phyloP scores from a whole-genome alignment of 1,140 invertebrate genomes.

The Andrena cerasifolii region DNA sequence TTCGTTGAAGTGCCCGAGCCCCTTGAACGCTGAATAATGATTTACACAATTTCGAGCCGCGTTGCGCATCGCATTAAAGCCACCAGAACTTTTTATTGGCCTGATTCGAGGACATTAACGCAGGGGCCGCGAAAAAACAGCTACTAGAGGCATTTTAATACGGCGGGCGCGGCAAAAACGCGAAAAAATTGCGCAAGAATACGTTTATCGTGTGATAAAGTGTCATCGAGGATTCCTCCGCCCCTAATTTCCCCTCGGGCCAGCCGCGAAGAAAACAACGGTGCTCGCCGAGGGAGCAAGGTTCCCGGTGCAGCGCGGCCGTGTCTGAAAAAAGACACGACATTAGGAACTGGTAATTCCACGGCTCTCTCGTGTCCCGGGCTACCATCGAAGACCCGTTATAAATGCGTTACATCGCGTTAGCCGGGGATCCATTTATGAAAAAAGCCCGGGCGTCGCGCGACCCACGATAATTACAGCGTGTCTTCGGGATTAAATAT shows the following conservation, averaged over 20 bases:
- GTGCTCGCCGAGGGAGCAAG: slow-evolving; percentile 1
- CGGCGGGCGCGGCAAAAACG: background rate
- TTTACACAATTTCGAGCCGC: too few relatives aligned
- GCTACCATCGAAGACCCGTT: slow-evolving; percentile 45
- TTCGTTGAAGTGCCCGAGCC: background rate
- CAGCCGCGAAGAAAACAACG: slow-evolving; percentile 24
- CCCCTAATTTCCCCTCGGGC: slow-evolving; percentile 1
- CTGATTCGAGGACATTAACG: background rate
- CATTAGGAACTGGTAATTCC: slow-evolving; percentile 48
- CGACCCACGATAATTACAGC: slow-evolving; percentile 50
- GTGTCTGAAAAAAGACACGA: slow-evolving; percentile 34
- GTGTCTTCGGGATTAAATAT: slow-evolving; percentile 50
- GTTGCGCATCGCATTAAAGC: too few relatives aligned
- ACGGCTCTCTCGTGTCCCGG: slow-evolving; percentile 26
- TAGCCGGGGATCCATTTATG: slow-evolving; percentile 41
- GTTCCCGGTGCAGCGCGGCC: slow-evolving; percentile 1
- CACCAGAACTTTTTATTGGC: too few relatives aligned
- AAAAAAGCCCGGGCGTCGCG: slow-evolving; percentile 30
- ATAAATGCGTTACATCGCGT: slow-evolving; percentile 50
- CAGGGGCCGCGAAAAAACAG: background rate
- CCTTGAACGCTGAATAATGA: too few relatives aligned
- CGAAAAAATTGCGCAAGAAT: background rate
- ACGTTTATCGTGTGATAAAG: slow-evolving; percentile 5
- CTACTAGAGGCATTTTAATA: slow-evolving; percentile 4
- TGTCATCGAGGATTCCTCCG: background rate